Percentiles rank a stretch among this genome's conserved stretches.
Conservation (phyloP, 1,140 invertebrate genomes). For the Heliconius congener region DNA sequence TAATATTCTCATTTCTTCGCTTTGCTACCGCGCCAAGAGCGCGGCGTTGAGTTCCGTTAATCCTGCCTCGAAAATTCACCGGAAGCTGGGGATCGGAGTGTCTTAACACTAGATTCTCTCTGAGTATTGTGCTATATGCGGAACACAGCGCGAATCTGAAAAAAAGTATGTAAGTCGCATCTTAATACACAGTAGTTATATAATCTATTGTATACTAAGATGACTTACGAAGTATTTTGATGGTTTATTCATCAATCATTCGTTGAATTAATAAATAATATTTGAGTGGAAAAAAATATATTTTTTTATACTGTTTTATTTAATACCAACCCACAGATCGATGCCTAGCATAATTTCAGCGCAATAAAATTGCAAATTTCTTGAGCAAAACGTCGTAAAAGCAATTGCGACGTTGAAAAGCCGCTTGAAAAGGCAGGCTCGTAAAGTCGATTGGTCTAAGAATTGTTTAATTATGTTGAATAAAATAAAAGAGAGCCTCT, state of each 20-base stretch:
- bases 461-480: slow-evolving; percentile 65
- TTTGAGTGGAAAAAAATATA: no score
- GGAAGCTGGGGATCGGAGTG: no score
- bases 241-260: not conserved
- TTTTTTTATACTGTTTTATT: not conserved
- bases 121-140: no score
- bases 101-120: no score
- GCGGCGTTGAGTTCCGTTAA: no score
- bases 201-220: not conserved
- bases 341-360: slow-evolving; percentile 34
- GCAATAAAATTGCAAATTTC: slow-evolving; percentile 59
- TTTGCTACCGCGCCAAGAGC: no score
- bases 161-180: not conserved
- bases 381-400: slow-evolving; percentile 61
- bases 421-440: slow-evolving; percentile 53
- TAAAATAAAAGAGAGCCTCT: slow-evolving; percentile 46
- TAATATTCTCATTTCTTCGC: no score
- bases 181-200: no score
- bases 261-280: not conserved
- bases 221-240: not conserved
- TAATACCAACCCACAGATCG: not conserved
- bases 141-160: no score
- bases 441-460: slow-evolving; percentile 69
- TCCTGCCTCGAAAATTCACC: no score
- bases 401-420: slow-evolving; percentile 63